Conservation (phyloP, 1,140 invertebrate species). For the Bombus sylvicola region DNA sequence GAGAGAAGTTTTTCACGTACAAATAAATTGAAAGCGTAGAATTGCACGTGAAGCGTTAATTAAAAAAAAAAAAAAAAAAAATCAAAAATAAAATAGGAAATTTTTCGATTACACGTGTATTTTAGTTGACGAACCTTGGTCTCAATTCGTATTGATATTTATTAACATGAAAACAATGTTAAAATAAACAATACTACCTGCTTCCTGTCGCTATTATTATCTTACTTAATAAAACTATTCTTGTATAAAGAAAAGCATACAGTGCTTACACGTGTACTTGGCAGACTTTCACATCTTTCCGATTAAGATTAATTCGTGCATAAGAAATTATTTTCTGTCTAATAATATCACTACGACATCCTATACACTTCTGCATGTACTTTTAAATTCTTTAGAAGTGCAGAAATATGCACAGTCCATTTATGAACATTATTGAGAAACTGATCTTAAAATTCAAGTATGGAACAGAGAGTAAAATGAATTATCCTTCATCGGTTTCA, state of each 20-base stretch:
- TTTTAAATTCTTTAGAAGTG: background rate
- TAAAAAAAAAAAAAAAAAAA: too few species aligned
- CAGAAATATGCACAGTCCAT: background rate
- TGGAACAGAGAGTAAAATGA: background rate
- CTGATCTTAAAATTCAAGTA: background rate
- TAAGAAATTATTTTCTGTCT: too few species aligned
- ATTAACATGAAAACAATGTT: background rate
- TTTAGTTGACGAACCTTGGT: background rate
- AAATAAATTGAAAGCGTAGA: too few species aligned
- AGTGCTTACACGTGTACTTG: too few species aligned
- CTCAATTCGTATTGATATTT: too few species aligned
- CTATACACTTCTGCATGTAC: too few species aligned
- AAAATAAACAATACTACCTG: background rate
- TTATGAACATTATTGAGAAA: background rate
- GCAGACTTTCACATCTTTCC: too few species aligned
- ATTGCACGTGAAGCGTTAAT: too few species aligned
- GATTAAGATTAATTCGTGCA: too few species aligned
- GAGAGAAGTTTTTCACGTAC: too few species aligned
- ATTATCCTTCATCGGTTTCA: background rate
- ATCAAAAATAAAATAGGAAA: background rate
- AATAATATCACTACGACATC: too few species aligned
- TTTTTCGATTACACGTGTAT: background rate
- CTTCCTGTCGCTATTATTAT: background rate
- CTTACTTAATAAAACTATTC: background rate
- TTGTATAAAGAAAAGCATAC: too few species aligned